These are phyloP conservation scores for Nothoprocta perdicaria DNA, from an alignment of 2,113 vertebrate species.

Conservation along the genomic window DNA sequence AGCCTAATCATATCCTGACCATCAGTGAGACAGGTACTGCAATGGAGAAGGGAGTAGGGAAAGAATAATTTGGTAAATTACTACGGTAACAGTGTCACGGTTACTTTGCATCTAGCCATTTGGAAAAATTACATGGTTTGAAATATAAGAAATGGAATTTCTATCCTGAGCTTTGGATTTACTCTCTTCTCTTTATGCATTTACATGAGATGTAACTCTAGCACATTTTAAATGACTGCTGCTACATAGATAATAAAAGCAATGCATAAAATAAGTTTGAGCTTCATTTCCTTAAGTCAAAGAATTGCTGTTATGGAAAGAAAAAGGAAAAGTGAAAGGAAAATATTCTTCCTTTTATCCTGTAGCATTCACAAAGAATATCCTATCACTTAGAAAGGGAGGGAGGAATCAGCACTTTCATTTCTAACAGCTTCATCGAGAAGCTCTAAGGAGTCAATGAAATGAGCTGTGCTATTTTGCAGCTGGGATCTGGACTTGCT, in stretches of 20 bases:
- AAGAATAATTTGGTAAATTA: not conserved
- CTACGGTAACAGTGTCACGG: not conserved
- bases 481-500: not conserved
- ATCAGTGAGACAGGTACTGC: not conserved
- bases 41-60: not conserved
- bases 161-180: not conserved
- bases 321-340: not conserved
- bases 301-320: constrained; percentile 7
- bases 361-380: not conserved
- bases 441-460: not conserved
- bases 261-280: constrained; percentile 27
- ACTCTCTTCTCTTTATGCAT: constrained; percentile 21
- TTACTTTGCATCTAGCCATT: not conserved
- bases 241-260: not conserved
- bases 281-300: constrained; percentile 19
- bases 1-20: not conserved
- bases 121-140: not conserved
- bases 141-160: constrained; percentile 30
- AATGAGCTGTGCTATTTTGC: not conserved
- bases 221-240: not conserved
- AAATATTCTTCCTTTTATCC: not conserved
- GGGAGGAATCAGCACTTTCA: not conserved
- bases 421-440: not conserved
- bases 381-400: not conserved
- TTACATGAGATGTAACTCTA: constrained; percentile 50